These are phyloP conservation scores for Bombylius major DNA, from an alignment of 2,888 invertebrate species.

Conservation along the genomic window DNA sequence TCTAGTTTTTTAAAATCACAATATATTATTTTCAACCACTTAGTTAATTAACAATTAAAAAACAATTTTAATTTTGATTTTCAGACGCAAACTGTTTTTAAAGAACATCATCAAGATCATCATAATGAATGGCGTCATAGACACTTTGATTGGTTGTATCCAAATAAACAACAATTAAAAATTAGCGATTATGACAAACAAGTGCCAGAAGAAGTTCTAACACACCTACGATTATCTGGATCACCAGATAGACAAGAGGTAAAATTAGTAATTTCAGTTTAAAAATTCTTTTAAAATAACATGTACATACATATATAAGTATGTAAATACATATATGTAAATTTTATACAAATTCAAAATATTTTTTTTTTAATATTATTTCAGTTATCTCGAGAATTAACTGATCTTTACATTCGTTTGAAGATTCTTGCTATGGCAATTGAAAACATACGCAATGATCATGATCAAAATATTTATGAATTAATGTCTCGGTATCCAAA, in stretches of 20 bases:
- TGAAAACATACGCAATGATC: constrained; percentile 2
- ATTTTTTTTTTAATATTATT: not conserved
- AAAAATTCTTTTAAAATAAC: no score
- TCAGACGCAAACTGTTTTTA: constrained; percentile 6
- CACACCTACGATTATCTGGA: not conserved
- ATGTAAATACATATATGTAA: no score
- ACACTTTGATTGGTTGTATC: constrained; percentile 3
- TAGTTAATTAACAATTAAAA: no score
- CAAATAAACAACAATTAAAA: constrained; percentile 2
- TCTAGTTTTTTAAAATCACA: no score
- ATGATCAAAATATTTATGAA: not conserved
- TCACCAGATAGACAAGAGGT: constrained; percentile 1
- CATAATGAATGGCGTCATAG: constrained; percentile 3
- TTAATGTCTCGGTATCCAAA: not conserved
- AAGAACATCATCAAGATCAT: constrained; percentile 1
- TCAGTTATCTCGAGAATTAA: constrained; percentile 1
- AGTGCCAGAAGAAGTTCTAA: not conserved
- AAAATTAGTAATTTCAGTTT: not conserved
- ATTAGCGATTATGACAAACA: constrained; percentile 6
- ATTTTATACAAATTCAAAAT: not conserved
- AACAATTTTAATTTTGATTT: not conserved
- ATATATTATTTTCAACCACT: no score
- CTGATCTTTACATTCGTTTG: constrained; percentile 3
- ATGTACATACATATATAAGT: no score
- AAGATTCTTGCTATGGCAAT: constrained; percentile 2